phyloP scores from a whole-genome alignment of 2,888 invertebrate genomes.

The Petrolisthes cinctipes region DNA sequence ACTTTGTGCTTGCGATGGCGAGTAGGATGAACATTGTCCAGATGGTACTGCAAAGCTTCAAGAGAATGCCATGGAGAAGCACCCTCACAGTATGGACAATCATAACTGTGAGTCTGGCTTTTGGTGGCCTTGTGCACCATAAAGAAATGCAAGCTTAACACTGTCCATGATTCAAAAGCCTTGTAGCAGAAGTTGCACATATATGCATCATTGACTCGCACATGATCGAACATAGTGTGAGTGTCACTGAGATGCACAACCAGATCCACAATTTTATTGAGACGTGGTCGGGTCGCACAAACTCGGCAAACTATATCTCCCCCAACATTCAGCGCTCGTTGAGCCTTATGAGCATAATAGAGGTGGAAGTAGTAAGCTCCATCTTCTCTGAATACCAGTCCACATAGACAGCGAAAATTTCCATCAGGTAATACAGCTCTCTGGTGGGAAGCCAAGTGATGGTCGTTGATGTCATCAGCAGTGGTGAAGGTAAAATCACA shows the following conservation, averaged over 20 bases:
- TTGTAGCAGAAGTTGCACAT: slow-evolving; percentile 65
- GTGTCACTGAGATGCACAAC: slow-evolving; percentile 64
- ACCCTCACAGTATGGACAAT: slow-evolving; percentile 64
- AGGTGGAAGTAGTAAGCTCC: slow-evolving; percentile 65
- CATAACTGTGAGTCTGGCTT: slow-evolving; percentile 64
- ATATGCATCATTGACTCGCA: slow-evolving; percentile 62
- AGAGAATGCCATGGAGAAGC: slow-evolving; percentile 65
- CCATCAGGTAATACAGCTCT: slow-evolving; percentile 57
- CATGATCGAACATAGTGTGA: slow-evolving; percentile 65
- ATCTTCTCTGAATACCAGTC: slow-evolving; percentile 63
- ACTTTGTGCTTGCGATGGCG: slow-evolving; percentile 48
- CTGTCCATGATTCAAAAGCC: slow-evolving; percentile 65
- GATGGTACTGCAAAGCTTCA: slow-evolving; percentile 64
- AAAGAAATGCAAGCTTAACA: slow-evolving; percentile 64
- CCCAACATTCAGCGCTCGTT: slow-evolving; percentile 58
- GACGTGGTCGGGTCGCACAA: slow-evolving; percentile 56
- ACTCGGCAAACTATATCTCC: slow-evolving; percentile 64
- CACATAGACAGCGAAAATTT: slow-evolving; percentile 63
- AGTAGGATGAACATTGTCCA: slow-evolving; percentile 63
- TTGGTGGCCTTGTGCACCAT: slow-evolving; percentile 65
- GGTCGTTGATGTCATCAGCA: slow-evolving; percentile 64
- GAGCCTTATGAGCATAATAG: slow-evolving; percentile 65
- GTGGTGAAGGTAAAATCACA: slow-evolving; percentile 59
- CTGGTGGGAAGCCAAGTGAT: slow-evolving; percentile 61
- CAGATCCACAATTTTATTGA: slow-evolving; percentile 64